phyloP scores from a whole-genome alignment of 2,797 vertebrate genomes.

The Oryzias dopingdopingensis region DNA sequence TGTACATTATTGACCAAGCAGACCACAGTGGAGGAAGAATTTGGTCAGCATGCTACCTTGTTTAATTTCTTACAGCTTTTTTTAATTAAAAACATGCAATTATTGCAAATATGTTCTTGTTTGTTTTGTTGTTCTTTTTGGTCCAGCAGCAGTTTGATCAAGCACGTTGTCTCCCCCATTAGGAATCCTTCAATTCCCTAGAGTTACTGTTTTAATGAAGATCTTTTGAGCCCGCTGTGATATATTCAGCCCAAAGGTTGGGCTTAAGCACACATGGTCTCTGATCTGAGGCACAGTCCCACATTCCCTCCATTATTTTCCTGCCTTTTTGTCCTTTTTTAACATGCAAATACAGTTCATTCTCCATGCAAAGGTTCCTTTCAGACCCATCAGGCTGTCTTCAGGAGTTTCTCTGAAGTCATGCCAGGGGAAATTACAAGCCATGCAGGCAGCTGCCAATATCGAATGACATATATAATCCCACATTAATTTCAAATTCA shows the following conservation, averaged over 20 bases:
- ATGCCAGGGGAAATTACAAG: constrained; percentile 59
- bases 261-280: constrained; percentile 11
- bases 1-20: background rate
- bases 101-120: background rate
- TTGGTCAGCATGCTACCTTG: too few species aligned
- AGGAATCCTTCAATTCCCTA: background rate
- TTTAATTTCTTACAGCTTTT: background rate
- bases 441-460: constrained; percentile 48
- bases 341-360: constrained; percentile 53
- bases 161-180: background rate
- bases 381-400: constrained; percentile 49
- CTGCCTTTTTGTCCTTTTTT: constrained; percentile 46
- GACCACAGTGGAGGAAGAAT: background rate
- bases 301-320: constrained; percentile 41
- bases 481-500: constrained; percentile 60
- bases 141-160: background rate
- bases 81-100: too few species aligned
- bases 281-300: constrained; percentile 24
- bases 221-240: constrained; percentile 11
- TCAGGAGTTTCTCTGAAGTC: constrained; percentile 60
- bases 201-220: background rate
- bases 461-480: constrained; percentile 60
- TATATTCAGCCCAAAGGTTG: background rate
- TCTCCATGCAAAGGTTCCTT: constrained; percentile 50
- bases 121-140: background rate